Base-by-base conservation (phyloP, 1,140 invertebrate genomes). In the Octopus bimaculoides region DNA sequence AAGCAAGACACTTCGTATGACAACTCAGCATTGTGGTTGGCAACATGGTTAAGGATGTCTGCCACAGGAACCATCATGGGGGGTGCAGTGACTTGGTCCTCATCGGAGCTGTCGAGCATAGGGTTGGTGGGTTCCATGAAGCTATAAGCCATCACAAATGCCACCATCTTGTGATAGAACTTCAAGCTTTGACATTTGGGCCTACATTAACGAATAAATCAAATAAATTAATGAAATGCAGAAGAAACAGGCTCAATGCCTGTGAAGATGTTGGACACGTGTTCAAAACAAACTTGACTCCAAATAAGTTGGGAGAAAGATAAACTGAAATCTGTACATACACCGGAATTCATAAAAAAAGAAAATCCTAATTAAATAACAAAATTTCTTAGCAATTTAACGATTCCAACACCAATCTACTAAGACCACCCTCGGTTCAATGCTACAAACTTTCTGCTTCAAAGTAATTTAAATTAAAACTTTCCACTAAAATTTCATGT, bases 111-210 rank as follows among this genome's bases (percentile, higher is more conserved):
- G 53, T 81, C 82, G 8, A 78, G 74, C 5, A n/a, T 77, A 10
- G 41, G 56, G n/a, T 79, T 80, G 20, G 76, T 54, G 56, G 89
- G 87, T 80, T 90, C 89, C 56, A 89, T 90, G 81, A 91, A 91
- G 75, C 90, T 91, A 85, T 91, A 91, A 5, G 89, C 88, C 90
- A 91, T 91, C 2, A 91, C 87, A 85, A 91, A 91, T n/a, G 90
- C 88, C 9, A 90, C 89, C 86, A 90, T 89, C 80, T 85, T 86
- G 75, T 89, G 89, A 83, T 88, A 91, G 54, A 89, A 85, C 9
- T 90, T 85, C 41, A 90, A 61, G 80, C 77, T 78, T 52, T 84
- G 71, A 82, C 84, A 85, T 78, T 79, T 79, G 52, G 75, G 55
- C 73, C 86, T 89, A 80, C 26, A 83, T 81, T 78, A 56, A 71